These are phyloP conservation scores for Otolemur crassicaudatus DNA, from an alignment of 2,797 vertebrate species.

Conservation along the genomic window DNA sequence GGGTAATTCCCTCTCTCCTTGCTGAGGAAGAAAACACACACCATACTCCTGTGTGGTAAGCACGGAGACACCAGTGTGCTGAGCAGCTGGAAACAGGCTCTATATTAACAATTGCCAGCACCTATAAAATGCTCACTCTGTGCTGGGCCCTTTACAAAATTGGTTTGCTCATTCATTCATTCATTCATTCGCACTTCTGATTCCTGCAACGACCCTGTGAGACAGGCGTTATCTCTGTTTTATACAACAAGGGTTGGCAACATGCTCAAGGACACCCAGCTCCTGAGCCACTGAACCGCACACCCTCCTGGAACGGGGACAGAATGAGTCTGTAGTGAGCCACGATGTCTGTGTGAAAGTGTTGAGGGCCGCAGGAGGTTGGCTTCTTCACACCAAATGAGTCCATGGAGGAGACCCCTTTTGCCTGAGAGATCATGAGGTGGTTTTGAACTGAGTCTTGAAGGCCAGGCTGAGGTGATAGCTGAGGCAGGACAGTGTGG, in stretches of 20 bases:
- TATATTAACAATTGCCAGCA: fast-evolving
- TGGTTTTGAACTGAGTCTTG: background rate
- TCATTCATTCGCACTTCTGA: background rate
- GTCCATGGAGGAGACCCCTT: background rate
- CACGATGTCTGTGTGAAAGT: too few species aligned
- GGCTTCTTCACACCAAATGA: background rate
- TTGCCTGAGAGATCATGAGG: background rate
- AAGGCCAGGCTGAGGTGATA: background rate
- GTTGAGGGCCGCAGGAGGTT: background rate
- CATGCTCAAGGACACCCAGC: background rate
- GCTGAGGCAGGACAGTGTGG: background rate
- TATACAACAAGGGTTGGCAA: background rate
- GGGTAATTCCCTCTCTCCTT: too few species aligned
- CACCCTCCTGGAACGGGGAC: background rate
- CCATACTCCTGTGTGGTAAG: fast-evolving
- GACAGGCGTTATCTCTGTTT: background rate
- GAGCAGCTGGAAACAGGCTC: background rate
- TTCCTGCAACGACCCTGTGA: background rate
- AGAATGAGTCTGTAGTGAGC: background rate
- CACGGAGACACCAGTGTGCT: fast-evolving
- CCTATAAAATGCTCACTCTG: background rate
- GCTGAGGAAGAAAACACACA: background rate
- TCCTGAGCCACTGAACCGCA: background rate
- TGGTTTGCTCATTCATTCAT: too few species aligned
- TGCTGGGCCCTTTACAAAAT: background rate